Percentiles rank a stretch among this genome's conserved stretches.
Conservation (phyloP, 1,140 invertebrate species). For the Teleopsis dalmanni region DNA sequence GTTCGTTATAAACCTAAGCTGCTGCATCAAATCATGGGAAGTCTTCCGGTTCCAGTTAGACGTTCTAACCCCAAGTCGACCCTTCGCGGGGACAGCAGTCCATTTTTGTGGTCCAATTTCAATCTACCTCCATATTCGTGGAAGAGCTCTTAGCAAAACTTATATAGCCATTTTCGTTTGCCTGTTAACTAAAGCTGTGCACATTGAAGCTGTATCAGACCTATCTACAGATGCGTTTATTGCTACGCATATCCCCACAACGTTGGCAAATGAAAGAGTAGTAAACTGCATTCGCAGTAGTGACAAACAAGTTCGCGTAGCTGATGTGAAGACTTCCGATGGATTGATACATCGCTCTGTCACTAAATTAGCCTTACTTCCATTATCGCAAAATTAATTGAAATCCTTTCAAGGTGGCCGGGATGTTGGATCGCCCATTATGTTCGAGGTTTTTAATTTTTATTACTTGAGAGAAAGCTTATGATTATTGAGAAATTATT, state of each 20-base stretch:
- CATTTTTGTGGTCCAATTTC: slow-evolving; percentile 1
- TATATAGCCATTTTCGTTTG: slow-evolving; percentile 26
- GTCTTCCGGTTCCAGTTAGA: background rate
- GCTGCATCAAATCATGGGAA: background rate
- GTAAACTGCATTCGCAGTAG: background rate
- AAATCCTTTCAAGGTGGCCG: too few species aligned
- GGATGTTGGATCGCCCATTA: too few species aligned
- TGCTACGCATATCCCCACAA: slow-evolving; percentile 3
- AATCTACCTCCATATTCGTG: background rate
- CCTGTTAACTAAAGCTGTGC: slow-evolving; percentile 23
- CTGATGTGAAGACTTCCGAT: background rate
- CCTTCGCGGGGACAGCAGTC: background rate
- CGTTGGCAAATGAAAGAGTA: background rate
- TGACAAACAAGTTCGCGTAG: background rate
- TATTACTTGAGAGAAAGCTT: too few species aligned
- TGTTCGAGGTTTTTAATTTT: too few species aligned
- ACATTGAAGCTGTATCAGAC: slow-evolving; percentile 29
- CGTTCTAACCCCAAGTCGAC: background rate
- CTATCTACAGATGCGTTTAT: slow-evolving; percentile 28
- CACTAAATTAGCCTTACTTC: too few species aligned
- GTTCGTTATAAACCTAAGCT: background rate
- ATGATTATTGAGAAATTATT: too few species aligned
- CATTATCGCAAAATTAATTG: too few species aligned
- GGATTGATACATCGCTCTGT: too few species aligned
- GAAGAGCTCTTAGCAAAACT: slow-evolving; percentile 7